phyloP scores from a whole-genome alignment of 2,113 vertebrate species.

The Speoplatyrhinus poulsoni region DNA sequence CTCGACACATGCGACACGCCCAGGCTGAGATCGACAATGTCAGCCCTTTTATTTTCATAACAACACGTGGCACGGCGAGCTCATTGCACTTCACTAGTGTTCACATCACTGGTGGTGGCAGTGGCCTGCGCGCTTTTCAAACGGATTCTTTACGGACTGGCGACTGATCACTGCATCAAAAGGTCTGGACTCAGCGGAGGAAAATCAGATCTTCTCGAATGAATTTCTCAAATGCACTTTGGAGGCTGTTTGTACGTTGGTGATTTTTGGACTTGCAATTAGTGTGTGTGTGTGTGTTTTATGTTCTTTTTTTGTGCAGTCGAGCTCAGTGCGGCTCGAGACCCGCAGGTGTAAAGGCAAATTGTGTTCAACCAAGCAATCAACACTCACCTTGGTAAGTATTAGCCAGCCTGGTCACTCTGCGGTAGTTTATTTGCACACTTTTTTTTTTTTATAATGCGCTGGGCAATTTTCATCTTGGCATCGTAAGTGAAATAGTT shows the following conservation, averaged over 20 bases:
- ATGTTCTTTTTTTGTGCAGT: not conserved
- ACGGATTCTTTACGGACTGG: not conserved
- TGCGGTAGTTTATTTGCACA: not conserved
- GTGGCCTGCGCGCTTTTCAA: not conserved
- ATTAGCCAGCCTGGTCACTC: not conserved
- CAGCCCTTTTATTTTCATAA: conserved; percentile 70
- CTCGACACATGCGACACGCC: conserved; percentile 55
- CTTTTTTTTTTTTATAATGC: not conserved
- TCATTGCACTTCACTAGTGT: conserved; percentile 20
- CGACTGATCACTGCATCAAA: not conserved
- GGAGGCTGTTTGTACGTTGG: not conserved
- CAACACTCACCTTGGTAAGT: conserved; percentile 44
- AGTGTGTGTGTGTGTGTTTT: not conserved
- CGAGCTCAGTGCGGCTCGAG: not conserved
- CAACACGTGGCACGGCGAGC: conserved; percentile 67
- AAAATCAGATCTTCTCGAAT: not conserved
- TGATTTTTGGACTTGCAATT: conserved; percentile 13
- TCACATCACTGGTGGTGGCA: conserved; percentile 48
- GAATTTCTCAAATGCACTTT: not conserved
- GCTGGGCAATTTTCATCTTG: not conserved
- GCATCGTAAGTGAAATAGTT: not conserved
- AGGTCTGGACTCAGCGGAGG: not conserved
- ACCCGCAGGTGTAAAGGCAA: conserved; percentile 39
- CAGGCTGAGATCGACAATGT: conserved; percentile 31
- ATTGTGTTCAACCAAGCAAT: not conserved